Evolutionary conservation across 2,797 vertebrate species (phyloP).

Genomic region (Anguilla pacifica): DNA sequence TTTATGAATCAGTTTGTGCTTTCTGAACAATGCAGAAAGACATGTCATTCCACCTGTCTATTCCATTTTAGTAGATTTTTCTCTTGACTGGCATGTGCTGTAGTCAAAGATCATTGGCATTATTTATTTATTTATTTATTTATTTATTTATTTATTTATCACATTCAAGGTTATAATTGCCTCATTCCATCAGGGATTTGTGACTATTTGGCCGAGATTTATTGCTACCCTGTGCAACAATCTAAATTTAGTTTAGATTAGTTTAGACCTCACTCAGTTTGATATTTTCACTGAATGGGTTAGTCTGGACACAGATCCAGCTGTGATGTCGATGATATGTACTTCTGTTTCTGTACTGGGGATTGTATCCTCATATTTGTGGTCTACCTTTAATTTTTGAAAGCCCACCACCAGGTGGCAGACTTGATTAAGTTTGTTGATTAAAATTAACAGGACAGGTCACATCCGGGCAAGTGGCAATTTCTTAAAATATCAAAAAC

Average conservation of each 20-base stretch:
- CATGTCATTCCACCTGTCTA: neutral
- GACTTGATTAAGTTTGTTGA: conserved; percentile 44
- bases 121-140: neutral
- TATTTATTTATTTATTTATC: neutral
- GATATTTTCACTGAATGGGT: neutral
- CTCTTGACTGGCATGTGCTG: neutral
- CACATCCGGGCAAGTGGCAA: neutral
- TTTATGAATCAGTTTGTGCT: neutral
- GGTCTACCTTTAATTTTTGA: neutral
- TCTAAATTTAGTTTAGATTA: neutral
- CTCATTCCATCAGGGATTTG: neutral
- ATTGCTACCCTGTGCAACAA: neutral
- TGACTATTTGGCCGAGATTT: neutral
- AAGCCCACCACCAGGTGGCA: conserved; percentile 58
- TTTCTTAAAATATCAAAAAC: neutral
- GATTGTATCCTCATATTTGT: neutral
- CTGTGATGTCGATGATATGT: neutral
- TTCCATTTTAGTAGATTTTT: neutral
- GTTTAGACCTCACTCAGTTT: neutral
- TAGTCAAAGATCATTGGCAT: neutral
- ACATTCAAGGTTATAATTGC: neutral
- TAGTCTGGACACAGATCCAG: neutral
- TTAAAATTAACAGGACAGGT: neutral
- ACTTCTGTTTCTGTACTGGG: neutral
- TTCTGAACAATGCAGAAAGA: neutral